These are phyloP conservation scores for Otocyon megalotis DNA, from an alignment of 2,113 vertebrate genomes.

Conservation along the genomic window DNA sequence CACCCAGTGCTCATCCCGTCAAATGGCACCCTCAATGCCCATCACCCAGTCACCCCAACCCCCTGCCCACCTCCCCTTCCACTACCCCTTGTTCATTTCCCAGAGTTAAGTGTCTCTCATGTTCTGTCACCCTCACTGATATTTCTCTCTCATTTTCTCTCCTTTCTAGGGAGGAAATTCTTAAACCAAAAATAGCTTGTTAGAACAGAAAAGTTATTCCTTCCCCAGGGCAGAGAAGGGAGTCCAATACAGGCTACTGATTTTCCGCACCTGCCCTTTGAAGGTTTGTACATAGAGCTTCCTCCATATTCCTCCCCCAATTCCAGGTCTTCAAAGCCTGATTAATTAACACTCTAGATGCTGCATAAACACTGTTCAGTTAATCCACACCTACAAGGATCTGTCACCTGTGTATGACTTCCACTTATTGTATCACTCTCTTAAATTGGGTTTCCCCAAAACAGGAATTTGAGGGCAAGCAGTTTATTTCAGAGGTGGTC, in stretches of 20 bases:
- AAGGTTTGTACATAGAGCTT: neutral
- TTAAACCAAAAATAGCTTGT: neutral
- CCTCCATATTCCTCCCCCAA: neutral
- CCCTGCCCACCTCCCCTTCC: no score
- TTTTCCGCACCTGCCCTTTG: neutral
- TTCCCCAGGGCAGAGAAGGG: neutral
- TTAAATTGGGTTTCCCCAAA: neutral
- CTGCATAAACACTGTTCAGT: neutral
- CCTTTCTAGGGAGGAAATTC: neutral
- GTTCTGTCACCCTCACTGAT: no score
- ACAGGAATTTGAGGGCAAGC: neutral
- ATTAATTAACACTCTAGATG: neutral
- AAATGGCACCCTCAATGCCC: no score
- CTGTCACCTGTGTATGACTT: neutral
- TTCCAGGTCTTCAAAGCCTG: neutral
- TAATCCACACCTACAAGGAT: no score
- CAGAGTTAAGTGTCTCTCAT: no score
- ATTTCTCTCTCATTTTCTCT: no score
- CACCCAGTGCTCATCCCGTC: no score
- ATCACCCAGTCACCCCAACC: no score
- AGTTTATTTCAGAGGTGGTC: neutral
- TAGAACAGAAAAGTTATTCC: neutral
- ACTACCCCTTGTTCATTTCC: no score
- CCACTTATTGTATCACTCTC: neutral
- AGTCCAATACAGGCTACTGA: neutral